phyloP scores from a whole-genome alignment of 2,113 vertebrate genomes.

The Cryptotis parvus region DNA sequence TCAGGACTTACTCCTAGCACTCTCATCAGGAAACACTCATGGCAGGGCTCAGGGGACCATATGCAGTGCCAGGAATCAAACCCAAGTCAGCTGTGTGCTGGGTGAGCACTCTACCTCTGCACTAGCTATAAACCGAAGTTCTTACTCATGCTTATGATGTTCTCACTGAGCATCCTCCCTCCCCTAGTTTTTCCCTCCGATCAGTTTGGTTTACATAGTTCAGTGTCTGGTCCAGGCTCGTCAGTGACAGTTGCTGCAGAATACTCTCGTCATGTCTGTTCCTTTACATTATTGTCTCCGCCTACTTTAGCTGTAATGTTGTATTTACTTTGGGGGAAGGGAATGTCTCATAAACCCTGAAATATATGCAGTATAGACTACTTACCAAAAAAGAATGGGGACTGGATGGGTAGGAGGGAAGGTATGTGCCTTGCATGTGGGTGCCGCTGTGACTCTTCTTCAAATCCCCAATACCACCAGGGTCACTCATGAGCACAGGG shows the following conservation, averaged over 20 bases:
- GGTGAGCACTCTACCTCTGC: too few relatives aligned
- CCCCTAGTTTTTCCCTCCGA: neutral
- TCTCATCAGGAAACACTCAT: too few relatives aligned
- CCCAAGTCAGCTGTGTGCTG: too few relatives aligned
- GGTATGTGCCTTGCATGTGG: too few relatives aligned
- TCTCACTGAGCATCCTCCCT: neutral
- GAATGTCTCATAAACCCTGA: neutral
- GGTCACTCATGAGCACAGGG: too few relatives aligned
- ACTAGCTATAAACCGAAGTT: neutral
- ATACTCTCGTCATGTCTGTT: neutral
- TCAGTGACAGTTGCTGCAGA: accelerated
- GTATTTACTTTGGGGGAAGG: neutral
- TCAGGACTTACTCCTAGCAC: too few relatives aligned
- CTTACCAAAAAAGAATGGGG: neutral
- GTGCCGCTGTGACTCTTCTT: too few relatives aligned
- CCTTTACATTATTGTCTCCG: neutral
- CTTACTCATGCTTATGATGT: neutral
- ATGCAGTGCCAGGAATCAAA: too few relatives aligned
- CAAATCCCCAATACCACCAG: too few relatives aligned
- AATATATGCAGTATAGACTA: neutral
- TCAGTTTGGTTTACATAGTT: neutral
- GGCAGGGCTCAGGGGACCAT: too few relatives aligned
- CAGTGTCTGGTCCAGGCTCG: neutral
- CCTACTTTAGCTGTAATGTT: neutral
- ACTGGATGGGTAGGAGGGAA: neutral